phyloP scores from a whole-genome alignment of 2,113 vertebrate species.

The Puma concolor region DNA sequence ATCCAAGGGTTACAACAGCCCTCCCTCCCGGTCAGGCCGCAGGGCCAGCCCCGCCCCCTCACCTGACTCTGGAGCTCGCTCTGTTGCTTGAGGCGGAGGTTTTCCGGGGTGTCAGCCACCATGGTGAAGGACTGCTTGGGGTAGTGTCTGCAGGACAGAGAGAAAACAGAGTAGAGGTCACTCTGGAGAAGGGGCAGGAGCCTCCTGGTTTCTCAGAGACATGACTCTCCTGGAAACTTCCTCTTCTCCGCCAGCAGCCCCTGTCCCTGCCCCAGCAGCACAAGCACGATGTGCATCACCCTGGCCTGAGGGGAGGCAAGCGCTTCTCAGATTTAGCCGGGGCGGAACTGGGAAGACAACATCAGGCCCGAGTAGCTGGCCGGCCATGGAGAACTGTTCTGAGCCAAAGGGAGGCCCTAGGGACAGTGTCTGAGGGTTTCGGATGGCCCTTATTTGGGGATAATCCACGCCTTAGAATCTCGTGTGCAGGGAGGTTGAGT shows the following conservation, averaged over 20 bases:
- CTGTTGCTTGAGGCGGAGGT: constrained; percentile 97
- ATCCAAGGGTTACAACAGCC: not conserved
- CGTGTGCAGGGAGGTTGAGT: not conserved
- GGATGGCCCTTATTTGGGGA: not conserved
- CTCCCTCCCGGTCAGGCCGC: not conserved
- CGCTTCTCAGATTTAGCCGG: not conserved
- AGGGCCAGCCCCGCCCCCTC: not conserved
- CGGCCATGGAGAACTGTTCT: not conserved
- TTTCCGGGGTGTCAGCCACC: constrained; percentile 98
- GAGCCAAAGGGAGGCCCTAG: not conserved
- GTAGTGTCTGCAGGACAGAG: constrained; percentile 92
- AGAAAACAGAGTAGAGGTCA: not conserved
- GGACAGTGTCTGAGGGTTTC: not conserved
- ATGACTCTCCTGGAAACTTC: not conserved
- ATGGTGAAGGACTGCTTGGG: constrained; percentile 96
- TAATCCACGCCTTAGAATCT: not conserved
- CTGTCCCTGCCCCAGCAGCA: not conserved
- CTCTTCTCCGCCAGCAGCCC: not conserved
- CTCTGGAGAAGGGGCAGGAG: accelerated
- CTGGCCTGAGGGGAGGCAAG: not conserved
- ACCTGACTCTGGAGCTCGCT: constrained; percentile 98
- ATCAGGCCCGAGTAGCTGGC: not conserved
- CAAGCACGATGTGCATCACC: not conserved
- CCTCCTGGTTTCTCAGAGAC: not conserved
- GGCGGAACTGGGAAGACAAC: not conserved